Percentiles rank a stretch among this genome's conserved stretches.
Conservation (phyloP, 2,113 vertebrate species). For the Thinocorus orbignyianus region DNA sequence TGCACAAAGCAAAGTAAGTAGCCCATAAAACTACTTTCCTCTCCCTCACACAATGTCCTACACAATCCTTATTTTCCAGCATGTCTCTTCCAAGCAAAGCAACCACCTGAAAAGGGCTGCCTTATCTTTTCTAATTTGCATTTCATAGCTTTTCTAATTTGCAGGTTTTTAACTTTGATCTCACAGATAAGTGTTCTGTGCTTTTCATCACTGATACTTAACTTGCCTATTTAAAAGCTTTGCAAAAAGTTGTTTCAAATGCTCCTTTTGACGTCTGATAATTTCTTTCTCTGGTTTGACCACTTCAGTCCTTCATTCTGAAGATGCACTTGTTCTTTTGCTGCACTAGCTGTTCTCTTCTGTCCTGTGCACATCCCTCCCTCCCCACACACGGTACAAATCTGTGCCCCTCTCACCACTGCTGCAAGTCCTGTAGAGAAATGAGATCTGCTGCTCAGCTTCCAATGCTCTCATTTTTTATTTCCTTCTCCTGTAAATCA, state of each 20-base stretch:
- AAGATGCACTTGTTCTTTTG: neutral
- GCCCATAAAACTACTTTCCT: neutral
- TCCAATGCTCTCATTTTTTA: neutral
- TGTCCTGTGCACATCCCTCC: neutral
- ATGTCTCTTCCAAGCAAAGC: neutral
- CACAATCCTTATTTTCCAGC: too few species aligned
- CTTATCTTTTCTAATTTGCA: neutral
- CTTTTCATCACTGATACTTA: neutral
- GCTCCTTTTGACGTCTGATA: neutral
- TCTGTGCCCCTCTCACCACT: neutral
- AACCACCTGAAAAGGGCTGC: fast-evolving
- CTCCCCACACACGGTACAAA: neutral
- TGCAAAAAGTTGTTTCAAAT: neutral
- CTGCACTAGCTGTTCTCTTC: neutral
- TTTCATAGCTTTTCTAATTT: neutral
- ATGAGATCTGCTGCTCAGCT: neutral
- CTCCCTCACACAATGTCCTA: neutral
- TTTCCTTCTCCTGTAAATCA: neutral
- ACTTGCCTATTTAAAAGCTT: neutral
- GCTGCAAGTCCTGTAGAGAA: neutral
- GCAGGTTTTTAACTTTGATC: neutral
- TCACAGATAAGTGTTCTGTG: neutral
- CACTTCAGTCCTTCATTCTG: neutral
- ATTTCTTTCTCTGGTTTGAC: neutral
- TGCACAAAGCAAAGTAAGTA: neutral